Evolutionary conservation across 1,140 invertebrate species (phyloP).

Genomic region (Vanessa atalanta): DNA sequence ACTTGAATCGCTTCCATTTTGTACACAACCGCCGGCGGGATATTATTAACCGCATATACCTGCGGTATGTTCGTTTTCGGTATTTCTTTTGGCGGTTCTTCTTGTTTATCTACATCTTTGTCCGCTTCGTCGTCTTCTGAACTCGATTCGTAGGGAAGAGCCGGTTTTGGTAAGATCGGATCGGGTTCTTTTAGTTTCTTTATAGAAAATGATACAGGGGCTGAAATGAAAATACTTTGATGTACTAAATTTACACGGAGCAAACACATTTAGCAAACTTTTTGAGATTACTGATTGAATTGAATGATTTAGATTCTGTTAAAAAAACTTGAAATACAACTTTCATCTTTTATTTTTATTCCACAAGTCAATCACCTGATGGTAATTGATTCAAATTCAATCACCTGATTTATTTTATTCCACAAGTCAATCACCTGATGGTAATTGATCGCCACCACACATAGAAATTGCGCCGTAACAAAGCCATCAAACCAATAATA

Average conservation of each 20-base stretch:
- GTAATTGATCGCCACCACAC: too few species aligned
- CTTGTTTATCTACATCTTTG: conserved; percentile 45
- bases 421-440: too few species aligned
- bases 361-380: too few species aligned
- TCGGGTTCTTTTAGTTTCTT: conserved; percentile 89
- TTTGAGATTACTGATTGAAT: too few species aligned
- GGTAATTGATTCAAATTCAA: too few species aligned
- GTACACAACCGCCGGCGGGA: conserved; percentile 64
- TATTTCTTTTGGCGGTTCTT: conserved; percentile 42
- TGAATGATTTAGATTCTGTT: too few species aligned
- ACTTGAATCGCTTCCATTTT: conserved; percentile 57
- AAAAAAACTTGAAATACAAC: too few species aligned
- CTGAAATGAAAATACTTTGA: conserved; percentile 56
- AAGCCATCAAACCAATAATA: too few species aligned
- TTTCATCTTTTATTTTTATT: too few species aligned
- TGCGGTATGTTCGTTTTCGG: conserved; percentile 47
- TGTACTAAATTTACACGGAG: background rate
- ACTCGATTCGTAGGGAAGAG: conserved; percentile 88
- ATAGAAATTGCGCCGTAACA: too few species aligned
- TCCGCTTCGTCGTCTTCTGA: conserved; percentile 83
- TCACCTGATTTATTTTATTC: too few species aligned
- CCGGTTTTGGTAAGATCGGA: conserved; percentile 84
- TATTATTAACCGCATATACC: conserved; percentile 31
- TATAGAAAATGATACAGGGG: conserved; percentile 90
- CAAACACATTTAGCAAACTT: background rate